Evolutionary conservation across 2,113 vertebrate species (phyloP), one percentile per base, ranked within the genome.

Genomic region (Rattus rattus): DNA sequence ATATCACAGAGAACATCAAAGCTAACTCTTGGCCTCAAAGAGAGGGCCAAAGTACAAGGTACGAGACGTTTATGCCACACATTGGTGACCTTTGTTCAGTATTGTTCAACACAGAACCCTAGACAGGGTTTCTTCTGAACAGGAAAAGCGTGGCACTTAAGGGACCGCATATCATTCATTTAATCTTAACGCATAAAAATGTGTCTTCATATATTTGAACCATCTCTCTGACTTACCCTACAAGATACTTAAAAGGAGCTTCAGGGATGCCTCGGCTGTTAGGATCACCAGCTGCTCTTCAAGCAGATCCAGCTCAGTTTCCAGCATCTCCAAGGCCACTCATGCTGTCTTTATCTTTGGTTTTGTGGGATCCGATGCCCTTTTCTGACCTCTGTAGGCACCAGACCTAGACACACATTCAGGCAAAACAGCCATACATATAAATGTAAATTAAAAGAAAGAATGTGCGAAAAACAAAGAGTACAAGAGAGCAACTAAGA

Each of bases 101-200:
- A 43, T 65, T 95, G 92, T 89, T n/a, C 59, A 52, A 56, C 8
- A 52, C 3, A 43, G 63, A 94, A 90, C 79, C 14, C 49, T 28
- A 65, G 26, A n/a, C 14, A 67, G 84, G 28, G 2, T 61, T 63
- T 77, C 49, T 88, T 89, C 22, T 91, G 28, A 54, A 59, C 10
- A 49, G 43, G 22, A 89, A 92, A 90, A 84, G 3, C 28, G 36
- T 16, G 43, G 6, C 1, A 0, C 4, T 81, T 90, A 80, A 43
- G 65, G 30, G 17, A 4, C 28, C 89, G 20, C 3, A 14, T n/a
- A n/a, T 5, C 17, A 20, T 33, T 86, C 56, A 33, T 49, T 89
- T 22, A 52, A 36, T 88, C 52, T 93, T 88, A 94, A 33, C 6
- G 19, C 17, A 73, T 63, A 77, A 92, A 43, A 93, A 43, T 76